Percentiles rank a stretch among this genome's conserved stretches.
Conservation (phyloP, 2,113 vertebrate species). For the Gavialis gangeticus region DNA sequence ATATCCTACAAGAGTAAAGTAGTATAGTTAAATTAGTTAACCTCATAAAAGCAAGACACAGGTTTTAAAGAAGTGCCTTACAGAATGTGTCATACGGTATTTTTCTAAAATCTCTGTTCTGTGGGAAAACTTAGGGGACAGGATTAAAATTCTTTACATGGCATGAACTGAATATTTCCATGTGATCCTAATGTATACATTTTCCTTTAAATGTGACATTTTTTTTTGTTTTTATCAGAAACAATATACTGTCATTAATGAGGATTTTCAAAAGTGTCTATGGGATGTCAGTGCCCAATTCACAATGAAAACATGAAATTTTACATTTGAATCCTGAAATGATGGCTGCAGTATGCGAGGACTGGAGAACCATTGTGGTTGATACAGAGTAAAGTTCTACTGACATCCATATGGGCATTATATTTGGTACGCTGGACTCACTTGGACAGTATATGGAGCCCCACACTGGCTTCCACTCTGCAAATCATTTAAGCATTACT, state of each 20-base stretch:
- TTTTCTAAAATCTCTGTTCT: rapidly evolving
- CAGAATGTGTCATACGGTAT: neutral
- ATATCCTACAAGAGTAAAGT: neutral
- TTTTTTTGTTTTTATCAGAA: neutral
- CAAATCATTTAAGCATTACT: neutral
- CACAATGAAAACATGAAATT: neutral
- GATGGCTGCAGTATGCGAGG: neutral
- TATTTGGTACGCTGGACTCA: neutral
- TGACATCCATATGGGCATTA: neutral
- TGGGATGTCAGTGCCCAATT: too few species aligned
- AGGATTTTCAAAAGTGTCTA: neutral
- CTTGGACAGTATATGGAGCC: neutral
- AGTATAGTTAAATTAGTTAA: neutral
- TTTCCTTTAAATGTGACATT: neutral
- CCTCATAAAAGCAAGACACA: neutral
- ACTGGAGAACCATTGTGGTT: neutral
- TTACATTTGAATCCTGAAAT: neutral
- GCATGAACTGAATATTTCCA: neutral
- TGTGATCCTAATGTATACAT: neutral
- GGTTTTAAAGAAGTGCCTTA: neutral
- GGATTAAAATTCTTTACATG: neutral
- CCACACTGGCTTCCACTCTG: neutral
- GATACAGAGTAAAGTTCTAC: neutral
- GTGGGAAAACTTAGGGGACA: neutral
- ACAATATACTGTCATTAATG: neutral